Evolutionary conservation across 53 echinoderm and acorn worm genomes (phyloP).

Genomic region (Echinometra lucunter): DNA sequence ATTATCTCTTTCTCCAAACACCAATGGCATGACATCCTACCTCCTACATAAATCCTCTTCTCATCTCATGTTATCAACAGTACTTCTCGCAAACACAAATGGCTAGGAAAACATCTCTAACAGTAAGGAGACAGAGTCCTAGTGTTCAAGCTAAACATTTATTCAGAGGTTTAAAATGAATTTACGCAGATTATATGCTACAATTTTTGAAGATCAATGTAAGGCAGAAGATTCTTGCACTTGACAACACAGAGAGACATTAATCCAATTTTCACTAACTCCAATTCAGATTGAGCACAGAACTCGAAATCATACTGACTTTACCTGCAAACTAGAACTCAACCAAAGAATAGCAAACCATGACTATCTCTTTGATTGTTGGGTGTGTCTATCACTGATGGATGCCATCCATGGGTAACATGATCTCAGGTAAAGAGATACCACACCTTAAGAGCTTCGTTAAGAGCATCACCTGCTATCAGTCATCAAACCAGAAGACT

Average conservation of each 20-base stretch:
- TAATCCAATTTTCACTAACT: background rate
- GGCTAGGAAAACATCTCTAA: background rate
- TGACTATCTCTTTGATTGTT: background rate
- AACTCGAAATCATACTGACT: background rate
- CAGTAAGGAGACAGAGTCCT: background rate
- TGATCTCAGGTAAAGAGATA: background rate
- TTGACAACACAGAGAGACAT: background rate
- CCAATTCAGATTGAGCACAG: background rate
- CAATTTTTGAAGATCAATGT: no score
- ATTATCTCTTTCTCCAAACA: background rate
- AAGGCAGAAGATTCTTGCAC: background rate
- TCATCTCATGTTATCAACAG: constrained; percentile 16
- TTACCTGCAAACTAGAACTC: background rate
- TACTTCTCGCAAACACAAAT: background rate
- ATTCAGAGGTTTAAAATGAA: no score
- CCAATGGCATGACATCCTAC: background rate
- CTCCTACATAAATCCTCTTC: background rate
- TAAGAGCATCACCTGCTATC: constrained; percentile 26
- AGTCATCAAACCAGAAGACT: background rate
- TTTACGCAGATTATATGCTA: no score
- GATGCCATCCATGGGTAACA: background rate
- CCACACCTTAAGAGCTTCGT: no score
- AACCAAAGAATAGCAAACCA: background rate
- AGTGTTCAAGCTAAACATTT: no score
- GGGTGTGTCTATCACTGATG: background rate